These are phyloP conservation scores for Pteromalus puparum DNA, from an alignment of 1,140 invertebrate genomes.

Conservation along the genomic window DNA sequence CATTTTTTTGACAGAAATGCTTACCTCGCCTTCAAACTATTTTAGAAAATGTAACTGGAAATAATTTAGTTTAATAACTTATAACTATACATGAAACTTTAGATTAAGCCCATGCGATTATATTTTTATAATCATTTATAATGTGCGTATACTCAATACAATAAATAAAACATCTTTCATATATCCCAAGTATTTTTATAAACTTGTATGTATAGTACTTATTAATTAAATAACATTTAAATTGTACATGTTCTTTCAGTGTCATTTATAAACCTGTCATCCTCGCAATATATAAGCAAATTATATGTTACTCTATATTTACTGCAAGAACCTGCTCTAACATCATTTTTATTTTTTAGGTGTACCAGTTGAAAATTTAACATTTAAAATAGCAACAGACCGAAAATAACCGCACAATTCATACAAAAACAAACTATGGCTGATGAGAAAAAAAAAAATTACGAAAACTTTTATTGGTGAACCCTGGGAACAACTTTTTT, in stretches of 20 bases:
- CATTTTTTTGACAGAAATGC: constrained; percentile 8
- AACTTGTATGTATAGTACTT: constrained; percentile 42
- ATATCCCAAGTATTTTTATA: constrained; percentile 40
- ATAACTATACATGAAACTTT: not conserved
- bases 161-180: constrained; percentile 37
- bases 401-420: constrained; percentile 4
- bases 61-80: constrained; percentile 31
- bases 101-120: constrained; percentile 31
- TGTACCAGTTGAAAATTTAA: constrained; percentile 41
- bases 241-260: constrained; percentile 2
- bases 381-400: constrained; percentile 21
- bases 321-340: not conserved
- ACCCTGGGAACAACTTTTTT: not conserved
- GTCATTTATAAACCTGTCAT: constrained; percentile 18
- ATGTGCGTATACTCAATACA: constrained; percentile 10
- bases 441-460: not conserved
- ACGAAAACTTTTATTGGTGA: not conserved
- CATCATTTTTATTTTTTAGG: constrained; percentile 41
- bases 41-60: constrained; percentile 1
- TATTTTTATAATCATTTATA: constrained; percentile 46
- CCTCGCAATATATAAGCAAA: not conserved
- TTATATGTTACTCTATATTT: not conserved
- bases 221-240: constrained; percentile 41
- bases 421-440: not conserved
- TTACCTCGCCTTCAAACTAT: not conserved